Base-by-base conservation (phyloP, 1,140 invertebrate genomes). In the Heliconius hermathena region DNA sequence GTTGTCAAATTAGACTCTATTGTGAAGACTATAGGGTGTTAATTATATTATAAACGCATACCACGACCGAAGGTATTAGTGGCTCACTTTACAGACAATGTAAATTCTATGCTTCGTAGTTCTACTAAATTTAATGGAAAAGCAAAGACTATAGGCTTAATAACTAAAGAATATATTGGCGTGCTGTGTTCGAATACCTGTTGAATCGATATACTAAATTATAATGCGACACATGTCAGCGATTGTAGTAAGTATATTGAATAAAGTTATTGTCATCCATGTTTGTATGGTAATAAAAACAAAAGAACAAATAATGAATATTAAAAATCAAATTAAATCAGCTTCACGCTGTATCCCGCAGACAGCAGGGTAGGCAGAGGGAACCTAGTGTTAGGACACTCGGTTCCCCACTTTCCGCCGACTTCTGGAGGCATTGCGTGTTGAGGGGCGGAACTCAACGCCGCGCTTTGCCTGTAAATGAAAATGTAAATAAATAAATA, bases 81-180 rank as follows among this genome's bases (percentile, higher is more conserved):
- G 81, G 81, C 80, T 85, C 73, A 84, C 74, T 85, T 77, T 79
- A 82, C 81, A 90, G 82, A 93, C 91, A 91, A 91, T 93, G 86
- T 87, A 86, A 87, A 91, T 91, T 90, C 86, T 89, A 88, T 88
- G 78, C 80, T 73, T 82, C 77, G 81, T 74, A 73, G 80, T 85
- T 80, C 71, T 82, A 83, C 70, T 81, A 66, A 66, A 66, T 66
- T 29, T 66, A 66, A 66, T 26, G 60, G 8, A 29, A 76, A 73
- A 76, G 6, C 76, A 78, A 22, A 71, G 57, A 26, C 41, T 81
- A 76, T 79, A 66, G 74, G 33, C 76, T 76, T 81, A 78, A 82
- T 49, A 60, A 52, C 66, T 18, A 74, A 78, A 80, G 78, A 77
- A 54, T 73, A 74, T 79, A 74, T 81, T 83, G 66, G 22, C 20